Conservation (phyloP, 2,797 vertebrate genomes). For the Gallirallus australis region DNA sequence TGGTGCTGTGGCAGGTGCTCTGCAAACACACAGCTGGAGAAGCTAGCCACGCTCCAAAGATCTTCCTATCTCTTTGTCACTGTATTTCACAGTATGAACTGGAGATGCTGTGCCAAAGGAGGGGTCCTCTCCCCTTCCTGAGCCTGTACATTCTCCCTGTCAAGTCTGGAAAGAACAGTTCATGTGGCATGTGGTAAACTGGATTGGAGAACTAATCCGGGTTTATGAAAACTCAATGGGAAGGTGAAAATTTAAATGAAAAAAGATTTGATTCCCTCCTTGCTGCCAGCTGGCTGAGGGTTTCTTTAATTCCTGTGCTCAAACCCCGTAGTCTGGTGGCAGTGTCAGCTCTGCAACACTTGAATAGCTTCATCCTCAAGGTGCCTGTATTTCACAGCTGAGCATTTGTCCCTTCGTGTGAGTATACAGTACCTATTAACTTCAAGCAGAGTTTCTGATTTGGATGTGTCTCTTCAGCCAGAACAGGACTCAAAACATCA, state of each 20-base stretch:
- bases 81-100: background rate
- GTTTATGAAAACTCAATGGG: background rate
- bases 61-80: background rate
- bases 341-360: background rate
- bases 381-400: background rate
- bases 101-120: background rate
- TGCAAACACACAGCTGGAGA: background rate
- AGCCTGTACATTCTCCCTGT: background rate
- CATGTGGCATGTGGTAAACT: background rate
- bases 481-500: background rate
- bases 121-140: background rate
- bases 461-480: background rate
- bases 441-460: background rate
- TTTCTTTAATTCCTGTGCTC: background rate
- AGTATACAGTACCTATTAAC: background rate
- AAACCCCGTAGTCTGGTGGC: rapidly evolving
- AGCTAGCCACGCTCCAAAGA: background rate
- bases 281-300: background rate
- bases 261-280: background rate
- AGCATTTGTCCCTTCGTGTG: background rate
- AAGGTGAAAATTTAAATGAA: rapidly evolving
- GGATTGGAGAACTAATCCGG: background rate
- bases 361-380: background rate
- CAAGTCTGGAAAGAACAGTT: background rate
- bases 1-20: background rate